Evolutionary conservation across 1,140 invertebrate species (phyloP).

Genomic region (Chionoecetes opilio): DNA sequence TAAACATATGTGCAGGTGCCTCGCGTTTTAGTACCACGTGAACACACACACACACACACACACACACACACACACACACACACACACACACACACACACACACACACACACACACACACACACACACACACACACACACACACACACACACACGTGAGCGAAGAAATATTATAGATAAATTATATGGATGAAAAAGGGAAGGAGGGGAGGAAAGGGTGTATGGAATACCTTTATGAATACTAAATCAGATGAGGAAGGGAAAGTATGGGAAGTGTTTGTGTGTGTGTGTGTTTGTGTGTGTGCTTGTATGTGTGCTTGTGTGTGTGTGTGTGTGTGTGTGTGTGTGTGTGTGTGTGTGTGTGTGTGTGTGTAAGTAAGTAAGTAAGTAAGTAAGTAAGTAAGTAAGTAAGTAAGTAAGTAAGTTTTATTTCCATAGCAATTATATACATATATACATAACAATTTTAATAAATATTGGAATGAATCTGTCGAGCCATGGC

Average conservation of each 20-base stretch:
- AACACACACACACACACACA: no score
- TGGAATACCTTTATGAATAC: background rate
- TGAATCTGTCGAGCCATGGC: no score
- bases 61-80: background rate
- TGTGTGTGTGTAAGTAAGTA: background rate
- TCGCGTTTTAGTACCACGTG: no score
- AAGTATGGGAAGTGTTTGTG: background rate
- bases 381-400: no score
- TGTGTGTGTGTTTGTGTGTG: conserved; percentile 8
- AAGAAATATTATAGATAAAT: background rate
- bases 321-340: background rate
- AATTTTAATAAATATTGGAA: no score
- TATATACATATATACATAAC: no score
- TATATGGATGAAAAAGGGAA: background rate
- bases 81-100: background rate
- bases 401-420: no score
- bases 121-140: conserved; percentile 27
- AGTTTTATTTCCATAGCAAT: no score
- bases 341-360: background rate
- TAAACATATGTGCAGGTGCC: background rate
- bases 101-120: conserved; percentile 27
- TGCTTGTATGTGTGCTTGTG: conserved; percentile 38
- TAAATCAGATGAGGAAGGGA: background rate
- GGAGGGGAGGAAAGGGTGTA: background rate
- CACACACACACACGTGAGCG: background rate